These are phyloP conservation scores for Trachelus troglodyta DNA, from an alignment of 2,888 invertebrate genomes.

Conservation along the genomic window DNA sequence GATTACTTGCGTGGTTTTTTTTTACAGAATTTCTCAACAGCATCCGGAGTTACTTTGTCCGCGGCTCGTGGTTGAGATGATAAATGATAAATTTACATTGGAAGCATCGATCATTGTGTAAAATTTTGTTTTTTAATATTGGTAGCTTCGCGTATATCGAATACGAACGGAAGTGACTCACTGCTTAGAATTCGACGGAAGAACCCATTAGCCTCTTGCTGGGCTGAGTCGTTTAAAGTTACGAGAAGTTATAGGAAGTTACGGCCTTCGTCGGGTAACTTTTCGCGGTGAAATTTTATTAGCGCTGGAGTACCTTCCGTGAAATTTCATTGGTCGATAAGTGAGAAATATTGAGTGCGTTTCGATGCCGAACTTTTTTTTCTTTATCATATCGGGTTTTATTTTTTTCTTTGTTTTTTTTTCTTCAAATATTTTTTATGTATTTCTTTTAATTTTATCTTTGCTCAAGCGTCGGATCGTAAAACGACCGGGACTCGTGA, in stretches of 20 bases:
- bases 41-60: too few relatives aligned
- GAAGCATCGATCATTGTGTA: too few relatives aligned
- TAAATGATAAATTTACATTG: too few relatives aligned
- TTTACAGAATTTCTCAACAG: too few relatives aligned
- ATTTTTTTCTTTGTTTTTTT: constrained; percentile 60
- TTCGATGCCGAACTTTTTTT: neutral
- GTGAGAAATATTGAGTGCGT: neutral
- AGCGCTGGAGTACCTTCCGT: neutral
- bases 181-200: neutral
- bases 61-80: too few relatives aligned
- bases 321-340: neutral
- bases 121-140: too few relatives aligned
- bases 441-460: neutral
- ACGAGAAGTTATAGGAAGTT: neutral
- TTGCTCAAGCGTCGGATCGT: neutral
- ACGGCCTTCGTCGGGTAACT: neutral
- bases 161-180: neutral
- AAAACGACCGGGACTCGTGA: neutral
- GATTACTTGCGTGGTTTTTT: neutral
- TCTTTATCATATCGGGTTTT: too few relatives aligned
- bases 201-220: neutral
- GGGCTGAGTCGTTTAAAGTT: neutral
- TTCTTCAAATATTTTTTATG: too few relatives aligned
- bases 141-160: neutral
- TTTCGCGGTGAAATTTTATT: neutral